phyloP scores from a whole-genome alignment of 2,888 invertebrate genomes.

The Neoitamus cyanurus region DNA sequence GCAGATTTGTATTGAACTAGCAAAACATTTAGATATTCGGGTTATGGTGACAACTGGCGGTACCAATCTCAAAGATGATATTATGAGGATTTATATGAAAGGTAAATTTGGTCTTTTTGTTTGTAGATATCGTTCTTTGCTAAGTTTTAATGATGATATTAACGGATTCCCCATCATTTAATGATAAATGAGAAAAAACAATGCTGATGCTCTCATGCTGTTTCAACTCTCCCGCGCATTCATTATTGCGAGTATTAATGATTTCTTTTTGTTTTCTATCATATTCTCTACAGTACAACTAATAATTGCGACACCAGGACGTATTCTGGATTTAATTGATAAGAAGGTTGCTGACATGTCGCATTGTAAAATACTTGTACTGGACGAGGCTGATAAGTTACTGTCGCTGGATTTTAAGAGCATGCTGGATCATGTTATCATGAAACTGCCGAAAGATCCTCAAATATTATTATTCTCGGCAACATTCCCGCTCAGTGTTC shows the following conservation, averaged over 20 bases:
- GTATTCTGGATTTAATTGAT: constrained; percentile 99
- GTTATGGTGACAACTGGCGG: constrained; percentile 99
- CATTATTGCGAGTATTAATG: not conserved
- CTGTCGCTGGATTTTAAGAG: constrained; percentile 99
- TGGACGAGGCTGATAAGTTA: constrained; percentile 99
- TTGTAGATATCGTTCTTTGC: constrained; percentile 3
- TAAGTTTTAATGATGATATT: constrained; percentile 50
- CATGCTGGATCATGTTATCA: constrained; percentile 97
- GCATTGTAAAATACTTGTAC: constrained; percentile 94
- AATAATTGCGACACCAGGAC: constrained; percentile 98
- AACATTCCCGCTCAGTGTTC: constrained; percentile 98
- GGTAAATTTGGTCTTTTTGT: constrained; percentile 68
- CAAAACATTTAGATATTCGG: constrained; percentile 96
- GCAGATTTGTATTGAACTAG: constrained; percentile 98
- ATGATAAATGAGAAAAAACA: constrained; percentile 53
- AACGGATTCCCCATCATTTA: constrained; percentile 55
- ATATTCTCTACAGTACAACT: constrained; percentile 81
- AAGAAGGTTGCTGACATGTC: constrained; percentile 95
- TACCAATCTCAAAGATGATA: constrained; percentile 96
- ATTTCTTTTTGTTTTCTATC: not conserved
- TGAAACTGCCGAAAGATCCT: constrained; percentile 89
- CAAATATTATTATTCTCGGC: constrained; percentile 99
- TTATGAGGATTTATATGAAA: constrained; percentile 99
- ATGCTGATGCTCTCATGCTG: constrained; percentile 45
- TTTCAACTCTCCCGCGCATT: not conserved